Base-by-base conservation (phyloP, 2,888 invertebrate genomes). In the Herminia tarsipennalis region DNA sequence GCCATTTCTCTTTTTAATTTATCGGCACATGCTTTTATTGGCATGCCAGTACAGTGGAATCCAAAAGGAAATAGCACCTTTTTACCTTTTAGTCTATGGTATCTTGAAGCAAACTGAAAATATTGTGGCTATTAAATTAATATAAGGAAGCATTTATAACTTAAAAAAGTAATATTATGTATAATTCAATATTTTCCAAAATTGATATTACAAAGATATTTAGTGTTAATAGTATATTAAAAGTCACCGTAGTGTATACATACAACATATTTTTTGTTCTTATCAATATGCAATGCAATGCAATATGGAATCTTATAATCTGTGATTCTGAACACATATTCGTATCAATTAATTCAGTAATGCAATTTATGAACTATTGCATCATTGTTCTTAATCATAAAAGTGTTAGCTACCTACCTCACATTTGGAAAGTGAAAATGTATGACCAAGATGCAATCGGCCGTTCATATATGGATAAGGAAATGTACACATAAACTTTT, bases 391-490 rank as follows among this genome's bases (percentile, higher is more conserved):
- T n/a, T 9, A 16, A 17, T 16, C n/a, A 13, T 12, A 6, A 29
- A 13, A 16, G 6, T 16, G 8, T 17, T 13, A 2, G 6, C 4
- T 18, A 63, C 82, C 81, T 91, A 96, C 97, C 92, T 99, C 99
- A 80, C 98, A 98, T 92, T 99, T 99, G 5, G 98, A 98, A 32
- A 99, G 81, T 2, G 98, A 97, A 91, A 99, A 99, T 8, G 98
- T 97, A 81, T 99, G 99, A 0, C 99, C 99, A 60, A 99, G 92
- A 93, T 99, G 99, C 40, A 99, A 93, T 30, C 97, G 94, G 5
- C 99, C 99, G 93, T 99, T 99, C 99, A 99, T 99, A 78, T 99
- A 99, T 0, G 99, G 99, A 88, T 95, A 99, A 0, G 99, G 99
- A 90, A 99, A 99, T 1, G 98, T 98, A 21, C 96, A 96, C 63